A percentile compares a stretch with the other conserved stretches of the same genome.
phyloP scores from a whole-genome alignment of 2,113 vertebrate species.

The Ammodytes marinus region DNA sequence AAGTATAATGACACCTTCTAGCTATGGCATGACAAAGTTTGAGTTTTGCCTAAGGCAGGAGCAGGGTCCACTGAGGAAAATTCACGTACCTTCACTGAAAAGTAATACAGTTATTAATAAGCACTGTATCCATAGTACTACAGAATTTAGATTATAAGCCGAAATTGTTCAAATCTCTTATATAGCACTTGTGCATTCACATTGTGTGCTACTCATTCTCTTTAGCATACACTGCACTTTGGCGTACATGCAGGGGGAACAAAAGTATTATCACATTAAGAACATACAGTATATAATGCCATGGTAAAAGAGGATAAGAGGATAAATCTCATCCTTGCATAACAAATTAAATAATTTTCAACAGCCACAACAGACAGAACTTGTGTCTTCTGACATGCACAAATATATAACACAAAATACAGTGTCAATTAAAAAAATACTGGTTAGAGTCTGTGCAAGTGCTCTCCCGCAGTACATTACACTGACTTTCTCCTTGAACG shows the following conservation, averaged over 20 bases:
- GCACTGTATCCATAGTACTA: constrained; percentile 48
- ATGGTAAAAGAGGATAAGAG: constrained; percentile 1
- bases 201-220: constrained; percentile 57
- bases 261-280: constrained; percentile 25
- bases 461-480: constrained; percentile 66
- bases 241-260: constrained; percentile 61
- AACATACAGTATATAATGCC: constrained; percentile 29
- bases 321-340: neutral
- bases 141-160: constrained; percentile 47
- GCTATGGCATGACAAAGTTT: constrained; percentile 37
- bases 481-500: constrained; percentile 89
- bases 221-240: constrained; percentile 69
- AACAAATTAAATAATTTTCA: constrained; percentile 22
- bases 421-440: constrained; percentile 45
- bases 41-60: constrained; percentile 38
- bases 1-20: constrained; percentile 71
- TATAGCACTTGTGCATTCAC: constrained; percentile 55
- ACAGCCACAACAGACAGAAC: constrained; percentile 33
- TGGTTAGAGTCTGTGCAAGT: constrained; percentile 46
- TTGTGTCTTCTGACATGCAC: constrained; percentile 54
- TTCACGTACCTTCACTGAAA: constrained; percentile 50
- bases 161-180: constrained; percentile 17
- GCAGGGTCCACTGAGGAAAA: constrained; percentile 26
- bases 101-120: constrained; percentile 35
- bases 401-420: constrained; percentile 42